Evolutionary conservation across 2,113 vertebrate species (phyloP), one percentile per base, ranked within the genome.

Genomic region (Leptobrachium leishanense): DNA sequence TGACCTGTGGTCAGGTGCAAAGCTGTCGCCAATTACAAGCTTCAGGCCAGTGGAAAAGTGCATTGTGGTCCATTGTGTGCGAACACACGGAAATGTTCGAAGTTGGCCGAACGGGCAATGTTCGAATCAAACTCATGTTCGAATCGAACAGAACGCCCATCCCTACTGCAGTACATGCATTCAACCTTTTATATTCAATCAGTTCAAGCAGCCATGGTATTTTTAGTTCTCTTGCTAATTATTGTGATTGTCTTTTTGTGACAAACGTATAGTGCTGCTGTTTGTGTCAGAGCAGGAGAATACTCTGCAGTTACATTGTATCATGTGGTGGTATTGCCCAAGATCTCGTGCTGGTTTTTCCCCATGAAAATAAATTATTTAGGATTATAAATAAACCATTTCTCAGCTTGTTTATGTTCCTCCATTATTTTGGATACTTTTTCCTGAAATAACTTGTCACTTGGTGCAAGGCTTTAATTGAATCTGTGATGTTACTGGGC

Each of bases 211-310:
- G n/a, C 1, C 2, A n/a, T 68, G 7, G 62, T 74, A 81, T 81
- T 81, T 74, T 81, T 81, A 81, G 71, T 44, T 2, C 15, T 62
- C 2, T 41, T n/a, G 4, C 15, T 81, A 81, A 81, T 81, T 81
- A 81, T 74, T 81, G 78, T 81, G 20, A 81, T 81, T 81, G 74
- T 74, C 71, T 81, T 68, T 74, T 74, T 74, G 77, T 80, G 71
- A 80, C 50, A 80, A 80, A 80, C 71, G 57, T 59, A 73, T 72
- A 70, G 71, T 71, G 63, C 42, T 67, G 70, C 63, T 68, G 72
- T 73, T 6, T 53, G 67, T 74, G 78, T 81, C 78, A 81, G 40
- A 43, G 31, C 42, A 3, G 46, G 69, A 50, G 68, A 62, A 81
- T 40, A 40, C 50, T 64, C 20, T 31, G 44, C 50, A 68, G 13